A percentile compares a stretch with the other conserved stretches of the same genome.
phyloP scores from a whole-genome alignment of 2,888 invertebrate species.

The Hydraecia micacea region DNA sequence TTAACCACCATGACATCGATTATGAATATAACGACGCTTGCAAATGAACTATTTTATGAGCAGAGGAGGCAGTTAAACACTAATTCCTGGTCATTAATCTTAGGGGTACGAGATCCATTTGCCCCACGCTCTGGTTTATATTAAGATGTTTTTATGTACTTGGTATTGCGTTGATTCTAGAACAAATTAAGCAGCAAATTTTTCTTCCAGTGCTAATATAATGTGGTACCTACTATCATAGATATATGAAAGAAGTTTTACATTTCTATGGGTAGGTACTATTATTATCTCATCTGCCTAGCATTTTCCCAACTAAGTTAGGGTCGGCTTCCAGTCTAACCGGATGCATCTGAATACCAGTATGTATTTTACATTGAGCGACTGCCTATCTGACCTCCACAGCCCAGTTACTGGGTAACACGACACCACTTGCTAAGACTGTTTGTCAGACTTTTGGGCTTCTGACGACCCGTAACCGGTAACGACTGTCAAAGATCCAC shows the following conservation, averaged over 20 bases:
- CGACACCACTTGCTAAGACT: background rate
- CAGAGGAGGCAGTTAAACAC: slow-evolving; percentile 23
- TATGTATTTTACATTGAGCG: too few relatives aligned
- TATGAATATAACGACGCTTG: slow-evolving; percentile 35
- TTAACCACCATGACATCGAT: slow-evolving; percentile 22
- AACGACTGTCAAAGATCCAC: background rate
- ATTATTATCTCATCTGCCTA: background rate
- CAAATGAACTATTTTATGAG: slow-evolving; percentile 53
- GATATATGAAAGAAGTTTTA: too few relatives aligned
- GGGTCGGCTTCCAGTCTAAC: background rate
- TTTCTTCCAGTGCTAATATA: too few relatives aligned
- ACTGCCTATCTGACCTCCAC: background rate
- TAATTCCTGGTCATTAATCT: slow-evolving; percentile 48
- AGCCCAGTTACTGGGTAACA: background rate
- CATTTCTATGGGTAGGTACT: too few relatives aligned
- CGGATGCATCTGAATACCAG: background rate
- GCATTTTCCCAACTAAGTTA: too few relatives aligned
- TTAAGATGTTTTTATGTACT: slow-evolving; percentile 9
- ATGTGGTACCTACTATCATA: too few relatives aligned
- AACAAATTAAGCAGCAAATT: background rate
- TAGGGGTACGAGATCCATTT: slow-evolving; percentile 29
- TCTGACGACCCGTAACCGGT: background rate
- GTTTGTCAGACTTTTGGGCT: background rate
- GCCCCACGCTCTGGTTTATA: slow-evolving; percentile 28
- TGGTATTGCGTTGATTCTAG: background rate